Percentiles rank a stretch among this genome's conserved stretches.
Conservation (phyloP, 2,113 vertebrate species). For the Tinamus guttatus region DNA sequence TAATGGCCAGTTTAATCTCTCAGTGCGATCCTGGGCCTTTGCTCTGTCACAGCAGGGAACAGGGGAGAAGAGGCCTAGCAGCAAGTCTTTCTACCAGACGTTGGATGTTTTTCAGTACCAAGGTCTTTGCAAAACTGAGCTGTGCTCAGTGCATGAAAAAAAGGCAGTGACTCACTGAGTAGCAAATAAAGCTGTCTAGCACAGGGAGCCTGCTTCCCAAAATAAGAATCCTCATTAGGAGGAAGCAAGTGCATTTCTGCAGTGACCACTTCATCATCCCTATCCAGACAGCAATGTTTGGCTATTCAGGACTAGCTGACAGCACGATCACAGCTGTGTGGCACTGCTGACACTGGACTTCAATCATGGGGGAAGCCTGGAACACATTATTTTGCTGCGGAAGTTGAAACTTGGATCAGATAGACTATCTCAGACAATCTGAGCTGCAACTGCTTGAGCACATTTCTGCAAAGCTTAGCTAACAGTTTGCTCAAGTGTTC, state of each 20-base stretch:
- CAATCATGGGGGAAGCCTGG: background rate
- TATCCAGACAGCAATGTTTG: too few relatives aligned
- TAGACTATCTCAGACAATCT: background rate
- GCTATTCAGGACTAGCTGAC: background rate
- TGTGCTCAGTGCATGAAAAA: background rate
- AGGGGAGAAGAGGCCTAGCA: background rate
- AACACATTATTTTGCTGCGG: background rate
- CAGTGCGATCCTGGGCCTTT: accelerated
- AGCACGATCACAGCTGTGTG: accelerated
- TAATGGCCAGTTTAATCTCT: background rate
- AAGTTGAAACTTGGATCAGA: background rate
- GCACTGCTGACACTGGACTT: background rate
- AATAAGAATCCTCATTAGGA: background rate
- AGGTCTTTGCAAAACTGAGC: accelerated
- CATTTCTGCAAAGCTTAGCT: background rate
- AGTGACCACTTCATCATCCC: background rate
- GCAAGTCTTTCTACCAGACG: background rate
- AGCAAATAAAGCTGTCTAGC: background rate
- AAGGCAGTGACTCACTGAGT: background rate
- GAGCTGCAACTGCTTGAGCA: background rate
- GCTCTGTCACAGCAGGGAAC: background rate
- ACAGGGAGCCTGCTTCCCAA: accelerated
- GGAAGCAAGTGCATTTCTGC: background rate
- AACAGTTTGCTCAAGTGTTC: background rate
- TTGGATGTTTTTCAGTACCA: background rate